Evolutionary conservation across 2,888 invertebrate genomes (phyloP), one percentile per base, ranked within the genome.

Genomic region (Xanthorhoe spadicearia): DNA sequence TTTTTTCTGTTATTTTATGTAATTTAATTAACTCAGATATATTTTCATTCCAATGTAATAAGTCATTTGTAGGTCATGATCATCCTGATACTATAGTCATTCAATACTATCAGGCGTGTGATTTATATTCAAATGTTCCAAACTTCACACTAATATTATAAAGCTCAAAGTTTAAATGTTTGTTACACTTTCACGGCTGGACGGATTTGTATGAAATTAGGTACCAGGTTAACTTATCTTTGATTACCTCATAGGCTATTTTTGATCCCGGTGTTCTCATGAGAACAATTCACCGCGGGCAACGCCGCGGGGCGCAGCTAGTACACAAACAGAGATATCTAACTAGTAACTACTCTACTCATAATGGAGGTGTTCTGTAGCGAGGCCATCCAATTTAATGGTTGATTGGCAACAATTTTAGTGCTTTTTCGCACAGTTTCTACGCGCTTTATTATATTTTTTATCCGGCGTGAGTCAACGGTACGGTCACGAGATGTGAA

Each of bases 321-420:
- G n/a, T n/a, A n/a, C n/a, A 43, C 38, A 13, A 4, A 43, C 13
- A 43, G 38, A 43, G 38, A 43, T 43, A 43, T 43, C 38, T 51
- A 51, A 18, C 55, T n/a, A n/a, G n/a, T n/a, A n/a, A n/a, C n/a
- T n/a, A n/a, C n/a, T n/a, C n/a, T 28, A 50, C 23, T 15, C 51
- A 23, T 43, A 56, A 58, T 62, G 50, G 54, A 49, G 62, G 64
- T 53, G 64, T 64, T 52, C 50, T 55, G 13, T 49, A 50, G 19
- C 71, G 63, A 71, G 68, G 71, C 58, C 64, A 50, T 19, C 49
- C 57, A 63, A 70, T 71, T 68, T 73, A 66, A 68, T 66, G 69
- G 69, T 68, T 70, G 63, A 73, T 61, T 63, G 61, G 56, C 58
- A 52, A 55, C 61, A 28, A 70, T 61, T 61, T 66, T 15, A 61